A percentile compares a stretch with the other conserved stretches of the same genome.
Conservation (phyloP, 2,797 vertebrate species). For the Cygnus olor region DNA sequence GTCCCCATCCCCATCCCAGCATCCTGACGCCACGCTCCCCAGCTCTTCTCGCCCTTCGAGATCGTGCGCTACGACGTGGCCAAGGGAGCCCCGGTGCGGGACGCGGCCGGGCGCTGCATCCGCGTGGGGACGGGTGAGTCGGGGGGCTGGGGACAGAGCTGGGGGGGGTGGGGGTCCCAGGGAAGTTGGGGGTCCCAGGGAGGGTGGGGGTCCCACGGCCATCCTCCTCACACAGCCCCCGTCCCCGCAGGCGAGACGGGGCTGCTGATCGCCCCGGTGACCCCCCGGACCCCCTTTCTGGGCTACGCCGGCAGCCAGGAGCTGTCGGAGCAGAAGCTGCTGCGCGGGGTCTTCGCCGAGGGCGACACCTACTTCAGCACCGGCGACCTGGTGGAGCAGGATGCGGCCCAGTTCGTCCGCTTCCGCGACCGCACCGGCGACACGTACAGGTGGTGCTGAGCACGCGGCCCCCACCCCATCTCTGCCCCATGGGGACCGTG, state of each 20-base stretch:
- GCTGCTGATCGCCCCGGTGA: conserved; percentile 76
- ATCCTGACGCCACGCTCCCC: background rate
- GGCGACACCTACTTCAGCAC: conserved; percentile 79
- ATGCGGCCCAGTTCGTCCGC: conserved; percentile 59
- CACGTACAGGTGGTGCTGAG: conserved; percentile 56
- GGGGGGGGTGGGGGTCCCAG: too few relatives aligned
- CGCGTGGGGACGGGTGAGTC: conserved; percentile 77
- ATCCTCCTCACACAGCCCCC: accelerated
- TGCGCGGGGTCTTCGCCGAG: conserved; percentile 60
- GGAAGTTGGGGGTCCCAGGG: too few relatives aligned
- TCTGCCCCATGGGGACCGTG: background rate
- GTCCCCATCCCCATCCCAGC: too few relatives aligned
- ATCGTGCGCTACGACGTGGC: conserved; percentile 84
- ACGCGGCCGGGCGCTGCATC: conserved; percentile 79
- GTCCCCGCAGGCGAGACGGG: conserved; percentile 60
- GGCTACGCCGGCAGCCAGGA: conserved; percentile 74
- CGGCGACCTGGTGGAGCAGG: conserved; percentile 74
- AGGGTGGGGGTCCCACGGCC: too few relatives aligned
- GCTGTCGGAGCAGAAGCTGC: conserved; percentile 70
- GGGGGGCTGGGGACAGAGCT: accelerated
- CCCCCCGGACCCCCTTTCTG: conserved; percentile 65
- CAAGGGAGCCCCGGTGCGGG: conserved; percentile 78
- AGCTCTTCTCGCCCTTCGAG: conserved; percentile 86
- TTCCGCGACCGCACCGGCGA: conserved; percentile 78
- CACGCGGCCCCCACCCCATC: too few relatives aligned